A percentile compares a stretch with the other conserved stretches of the same genome.
phyloP scores from a whole-genome alignment of 2,113 vertebrate species.

The Vanacampus margaritifer region DNA sequence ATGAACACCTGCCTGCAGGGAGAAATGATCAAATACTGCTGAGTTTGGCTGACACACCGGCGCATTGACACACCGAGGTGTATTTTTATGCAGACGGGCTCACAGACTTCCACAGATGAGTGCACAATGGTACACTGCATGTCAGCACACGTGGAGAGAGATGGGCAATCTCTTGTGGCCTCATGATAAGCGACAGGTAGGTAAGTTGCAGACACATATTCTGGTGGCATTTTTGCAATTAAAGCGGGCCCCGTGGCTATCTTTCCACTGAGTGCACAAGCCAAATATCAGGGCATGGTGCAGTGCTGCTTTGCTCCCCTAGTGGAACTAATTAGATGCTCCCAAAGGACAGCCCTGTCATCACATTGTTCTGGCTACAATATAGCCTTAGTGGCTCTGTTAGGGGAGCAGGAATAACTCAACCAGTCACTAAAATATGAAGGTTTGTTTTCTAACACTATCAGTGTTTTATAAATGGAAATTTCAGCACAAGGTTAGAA shows the following conservation, averaged over 20 bases:
- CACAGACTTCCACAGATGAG: conserved; percentile 37
- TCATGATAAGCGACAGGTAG: conserved; percentile 58
- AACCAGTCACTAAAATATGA: conserved; percentile 43
- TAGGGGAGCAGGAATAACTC: conserved; percentile 50
- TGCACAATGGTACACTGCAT: conserved; percentile 20
- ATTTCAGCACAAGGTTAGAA: background rate
- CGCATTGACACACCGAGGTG: conserved; percentile 27
- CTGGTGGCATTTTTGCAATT: conserved; percentile 71
- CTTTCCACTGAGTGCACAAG: conserved; percentile 65
- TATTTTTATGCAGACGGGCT: conserved; percentile 27
- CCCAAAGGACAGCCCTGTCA: conserved; percentile 71
- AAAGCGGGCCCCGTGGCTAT: conserved; percentile 67
- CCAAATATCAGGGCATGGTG: conserved; percentile 69
- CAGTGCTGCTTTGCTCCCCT: conserved; percentile 64
- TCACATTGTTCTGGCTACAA: conserved; percentile 70
- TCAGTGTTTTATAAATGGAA: conserved; percentile 11
- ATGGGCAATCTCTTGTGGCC: conserved; percentile 42
- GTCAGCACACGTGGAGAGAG: conserved; percentile 25
- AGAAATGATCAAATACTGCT: conserved; percentile 36
- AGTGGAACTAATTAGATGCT: conserved; percentile 75
- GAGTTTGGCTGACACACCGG: conserved; percentile 7
- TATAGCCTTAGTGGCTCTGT: conserved; percentile 50
- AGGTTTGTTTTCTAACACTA: conserved; percentile 16
- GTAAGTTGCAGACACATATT: conserved; percentile 55
- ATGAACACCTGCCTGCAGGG: conserved; percentile 17